A percentile compares a stretch with the other conserved stretches of the same genome.
phyloP scores from a whole-genome alignment of 2,113 vertebrate species.

The Nicator chloris region DNA sequence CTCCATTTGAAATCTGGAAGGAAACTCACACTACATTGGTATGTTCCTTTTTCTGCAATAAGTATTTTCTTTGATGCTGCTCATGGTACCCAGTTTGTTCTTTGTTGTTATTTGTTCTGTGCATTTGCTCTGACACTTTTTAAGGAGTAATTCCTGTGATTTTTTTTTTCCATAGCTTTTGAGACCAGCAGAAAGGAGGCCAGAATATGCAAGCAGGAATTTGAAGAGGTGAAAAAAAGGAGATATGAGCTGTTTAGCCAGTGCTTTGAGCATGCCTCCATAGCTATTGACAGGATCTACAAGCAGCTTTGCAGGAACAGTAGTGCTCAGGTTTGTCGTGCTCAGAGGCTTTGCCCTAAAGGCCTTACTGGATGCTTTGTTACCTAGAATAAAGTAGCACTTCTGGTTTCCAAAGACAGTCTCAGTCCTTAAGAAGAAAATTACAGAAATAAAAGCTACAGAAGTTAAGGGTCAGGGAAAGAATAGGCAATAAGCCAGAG shows the following conservation, averaged over 20 bases:
- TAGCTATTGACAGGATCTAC: constrained; percentile 90
- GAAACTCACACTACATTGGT: not conserved
- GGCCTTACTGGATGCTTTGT: not conserved
- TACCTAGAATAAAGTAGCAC: not conserved
- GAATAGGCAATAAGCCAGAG: not conserved
- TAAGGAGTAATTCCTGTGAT: not conserved
- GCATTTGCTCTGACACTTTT: not conserved
- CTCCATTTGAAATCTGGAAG: not conserved
- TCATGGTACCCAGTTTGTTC: not conserved
- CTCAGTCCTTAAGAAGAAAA: not conserved
- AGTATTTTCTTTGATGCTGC: not conserved
- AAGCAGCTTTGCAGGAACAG: constrained; percentile 88
- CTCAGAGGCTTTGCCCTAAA: not conserved
- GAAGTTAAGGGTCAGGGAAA: not conserved
- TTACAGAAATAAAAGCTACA: not conserved
- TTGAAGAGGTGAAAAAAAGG: constrained; percentile 85
- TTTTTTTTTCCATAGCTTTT: constrained; percentile 76
- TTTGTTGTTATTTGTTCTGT: not conserved
- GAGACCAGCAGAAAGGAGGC: constrained; percentile 80
- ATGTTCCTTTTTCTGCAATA: not conserved
- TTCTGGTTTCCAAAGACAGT: not conserved
- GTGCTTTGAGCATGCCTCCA: constrained; percentile 88
- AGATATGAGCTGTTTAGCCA: constrained; percentile 80
- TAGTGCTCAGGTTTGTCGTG: constrained; percentile 86
- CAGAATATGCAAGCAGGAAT: constrained; percentile 79